Percentiles rank a stretch among this genome's conserved stretches.
phyloP scores from a whole-genome alignment of 92 coral and sea anemone genomes.

The Palythoa grandiflora region DNA sequence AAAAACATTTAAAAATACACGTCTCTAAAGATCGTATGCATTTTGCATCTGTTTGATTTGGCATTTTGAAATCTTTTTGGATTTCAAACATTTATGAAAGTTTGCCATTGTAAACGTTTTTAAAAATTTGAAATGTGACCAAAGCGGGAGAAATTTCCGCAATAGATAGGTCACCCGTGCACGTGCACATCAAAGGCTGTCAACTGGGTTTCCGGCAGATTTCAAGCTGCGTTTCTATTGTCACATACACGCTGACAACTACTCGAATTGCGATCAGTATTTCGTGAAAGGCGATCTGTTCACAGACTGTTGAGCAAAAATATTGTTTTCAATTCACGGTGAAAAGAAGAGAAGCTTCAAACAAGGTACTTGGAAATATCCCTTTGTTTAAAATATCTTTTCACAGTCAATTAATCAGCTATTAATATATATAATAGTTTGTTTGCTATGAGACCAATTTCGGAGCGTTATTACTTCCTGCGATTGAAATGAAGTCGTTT shows the following conservation, averaged over 20 bases:
- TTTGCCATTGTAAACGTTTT: not conserved
- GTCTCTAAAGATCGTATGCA: not conserved
- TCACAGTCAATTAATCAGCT: not conserved
- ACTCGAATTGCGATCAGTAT: slow-evolving; percentile 10
- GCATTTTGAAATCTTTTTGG: no score
- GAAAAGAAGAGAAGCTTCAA: not conserved
- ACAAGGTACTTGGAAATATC: not conserved
- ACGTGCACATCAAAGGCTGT: not conserved
- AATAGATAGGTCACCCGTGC: not conserved
- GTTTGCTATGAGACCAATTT: not conserved
- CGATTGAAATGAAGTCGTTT: not conserved
- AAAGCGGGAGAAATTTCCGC: not conserved
- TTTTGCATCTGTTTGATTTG: no score
- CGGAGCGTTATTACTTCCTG: not conserved
- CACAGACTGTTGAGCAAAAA: not conserved
- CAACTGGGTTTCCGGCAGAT: not conserved
- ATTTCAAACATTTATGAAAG: no score
- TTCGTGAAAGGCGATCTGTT: not conserved
- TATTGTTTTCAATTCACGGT: not conserved
- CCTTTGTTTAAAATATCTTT: not conserved
- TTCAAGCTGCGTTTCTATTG: not conserved
- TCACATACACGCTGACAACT: slow-evolving; percentile 2
- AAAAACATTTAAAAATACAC: not conserved
- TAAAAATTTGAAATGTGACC: not conserved
- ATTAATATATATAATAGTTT: not conserved